Evolutionary conservation across 35 echinoderm and acorn worm genomes (phyloP).

Genomic region (Strongylocentrotus purpuratus): DNA sequence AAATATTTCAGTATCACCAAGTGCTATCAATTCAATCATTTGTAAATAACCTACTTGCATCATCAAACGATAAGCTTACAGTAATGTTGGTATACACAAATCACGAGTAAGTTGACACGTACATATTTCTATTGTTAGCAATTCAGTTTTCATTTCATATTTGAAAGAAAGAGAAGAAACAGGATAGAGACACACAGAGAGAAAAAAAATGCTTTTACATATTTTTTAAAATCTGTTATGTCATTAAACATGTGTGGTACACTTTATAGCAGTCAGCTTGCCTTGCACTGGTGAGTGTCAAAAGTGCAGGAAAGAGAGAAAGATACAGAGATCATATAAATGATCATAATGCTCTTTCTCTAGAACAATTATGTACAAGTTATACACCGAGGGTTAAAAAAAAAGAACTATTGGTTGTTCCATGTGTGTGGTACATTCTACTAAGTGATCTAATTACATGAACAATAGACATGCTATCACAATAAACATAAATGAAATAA

Average conservation of each 20-base stretch:
- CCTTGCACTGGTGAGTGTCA: not conserved
- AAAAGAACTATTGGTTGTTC: not conserved
- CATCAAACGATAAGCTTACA: too few species aligned
- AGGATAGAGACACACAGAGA: not conserved
- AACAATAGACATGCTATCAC: not conserved
- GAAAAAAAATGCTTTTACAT: not conserved
- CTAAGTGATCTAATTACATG: not conserved
- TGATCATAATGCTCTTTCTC: not conserved
- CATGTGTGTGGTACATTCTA: not conserved
- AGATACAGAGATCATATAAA: not conserved
- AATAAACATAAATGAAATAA: not conserved
- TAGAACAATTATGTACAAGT: not conserved
- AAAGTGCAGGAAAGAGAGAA: not conserved
- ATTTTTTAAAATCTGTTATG: not conserved
- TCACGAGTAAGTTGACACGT: not conserved
- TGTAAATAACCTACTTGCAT: too few species aligned
- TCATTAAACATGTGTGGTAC: constrained; percentile 18
- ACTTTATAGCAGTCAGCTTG: constrained; percentile 17
- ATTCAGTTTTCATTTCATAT: constrained; percentile 19
- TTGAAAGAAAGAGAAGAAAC: constrained; percentile 11
- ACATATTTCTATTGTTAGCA: constrained; percentile 19
- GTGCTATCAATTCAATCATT: too few species aligned
- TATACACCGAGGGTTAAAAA: not conserved
- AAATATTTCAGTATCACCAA: too few species aligned
- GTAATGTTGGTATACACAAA: not conserved